Conservation (phyloP, 1,140 invertebrate genomes). For the Prorops nasuta region DNA sequence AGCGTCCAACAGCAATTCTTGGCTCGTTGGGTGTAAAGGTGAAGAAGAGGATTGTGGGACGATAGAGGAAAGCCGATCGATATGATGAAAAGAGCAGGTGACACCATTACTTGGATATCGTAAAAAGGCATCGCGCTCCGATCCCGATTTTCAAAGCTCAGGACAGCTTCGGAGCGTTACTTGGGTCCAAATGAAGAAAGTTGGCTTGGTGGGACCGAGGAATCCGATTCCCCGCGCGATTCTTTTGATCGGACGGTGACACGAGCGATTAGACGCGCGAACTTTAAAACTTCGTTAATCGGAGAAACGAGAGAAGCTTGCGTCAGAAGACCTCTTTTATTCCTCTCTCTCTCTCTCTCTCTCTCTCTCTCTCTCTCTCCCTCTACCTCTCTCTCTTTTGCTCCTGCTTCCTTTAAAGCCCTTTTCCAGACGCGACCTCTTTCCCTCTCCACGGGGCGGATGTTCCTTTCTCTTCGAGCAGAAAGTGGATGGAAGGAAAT, state of each 20-base stretch:
- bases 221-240: conserved; percentile 36
- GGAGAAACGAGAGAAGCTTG: conserved; percentile 4
- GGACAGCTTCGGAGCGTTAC: too few relatives aligned
- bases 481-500: conserved; percentile 55
- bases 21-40: too few relatives aligned
- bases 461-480: conserved; percentile 23
- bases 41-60: too few relatives aligned
- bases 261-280: conserved; percentile 42
- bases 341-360: neutral
- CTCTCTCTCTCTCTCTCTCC: neutral
- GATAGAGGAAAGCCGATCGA: neutral
- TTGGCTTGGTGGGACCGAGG: conserved; percentile 22
- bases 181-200: conserved; percentile 37
- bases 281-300: conserved; percentile 49
- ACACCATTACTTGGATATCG: conserved; percentile 15
- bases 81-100: neutral
- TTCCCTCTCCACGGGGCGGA: conserved; percentile 16
- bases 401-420: conserved; percentile 4
- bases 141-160: neutral
- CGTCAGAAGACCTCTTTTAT: neutral
- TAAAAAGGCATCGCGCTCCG: conserved; percentile 2
- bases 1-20: too few relatives aligned
- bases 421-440: too few relatives aligned
- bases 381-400: neutral
- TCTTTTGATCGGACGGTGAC: conserved; percentile 44